Percentiles rank a stretch among this genome's conserved stretches.
Evolutionary conservation across 2,797 vertebrate genomes (phyloP).

Genomic region (Tympanoctomys barrerae): DNA sequence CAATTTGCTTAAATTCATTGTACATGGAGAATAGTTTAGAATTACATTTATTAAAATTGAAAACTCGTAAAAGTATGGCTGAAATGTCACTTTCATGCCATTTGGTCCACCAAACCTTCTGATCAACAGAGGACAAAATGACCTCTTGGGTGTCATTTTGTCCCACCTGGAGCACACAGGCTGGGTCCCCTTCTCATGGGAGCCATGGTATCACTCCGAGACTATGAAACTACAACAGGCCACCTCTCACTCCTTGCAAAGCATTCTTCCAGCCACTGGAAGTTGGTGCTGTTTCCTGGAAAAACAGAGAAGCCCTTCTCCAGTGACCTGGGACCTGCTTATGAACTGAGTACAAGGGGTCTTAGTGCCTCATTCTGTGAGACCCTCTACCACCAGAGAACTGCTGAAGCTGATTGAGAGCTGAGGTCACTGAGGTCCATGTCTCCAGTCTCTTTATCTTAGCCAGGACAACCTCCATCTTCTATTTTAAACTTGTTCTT

Average conservation of each 20-base stretch:
- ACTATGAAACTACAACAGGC: not conserved
- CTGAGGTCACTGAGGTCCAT: not conserved
- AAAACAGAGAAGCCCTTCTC: not conserved
- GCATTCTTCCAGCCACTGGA: not conserved
- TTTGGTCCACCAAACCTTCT: not conserved
- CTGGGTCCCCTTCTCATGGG: not conserved
- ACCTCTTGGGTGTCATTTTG: not conserved
- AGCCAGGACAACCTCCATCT: not conserved
- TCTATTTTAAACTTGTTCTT: not conserved
- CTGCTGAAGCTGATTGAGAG: not conserved
- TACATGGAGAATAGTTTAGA: not conserved
- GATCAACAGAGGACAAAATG: not conserved
- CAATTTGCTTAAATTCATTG: not conserved
- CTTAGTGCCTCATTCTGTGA: not conserved
- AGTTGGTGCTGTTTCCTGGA: not conserved
- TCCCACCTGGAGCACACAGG: not conserved
- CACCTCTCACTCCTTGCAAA: not conserved
- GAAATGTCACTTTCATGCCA: constrained; percentile 17
- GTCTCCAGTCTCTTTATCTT: not conserved
- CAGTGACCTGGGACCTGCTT: not conserved
- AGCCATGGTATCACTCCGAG: not conserved
- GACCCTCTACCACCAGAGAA: not conserved
- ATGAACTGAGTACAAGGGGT: not conserved
- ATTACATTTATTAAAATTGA: constrained; percentile 34
- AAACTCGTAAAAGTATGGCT: not conserved